phyloP scores from a whole-genome alignment of 2,888 invertebrate species.

The Brachylomia viminalis region DNA sequence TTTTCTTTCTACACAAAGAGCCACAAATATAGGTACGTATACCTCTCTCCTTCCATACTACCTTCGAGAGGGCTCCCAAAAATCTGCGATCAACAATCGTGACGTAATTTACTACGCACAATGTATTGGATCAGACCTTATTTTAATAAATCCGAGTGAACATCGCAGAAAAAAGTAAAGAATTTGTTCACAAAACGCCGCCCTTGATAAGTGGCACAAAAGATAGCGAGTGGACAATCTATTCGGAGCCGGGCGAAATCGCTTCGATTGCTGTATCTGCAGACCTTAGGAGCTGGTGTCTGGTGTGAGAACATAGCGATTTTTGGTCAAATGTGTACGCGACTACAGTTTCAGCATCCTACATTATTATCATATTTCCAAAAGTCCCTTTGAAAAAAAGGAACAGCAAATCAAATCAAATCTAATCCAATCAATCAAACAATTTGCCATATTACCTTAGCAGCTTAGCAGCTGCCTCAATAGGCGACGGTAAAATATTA shows the following conservation, averaged over 20 bases:
- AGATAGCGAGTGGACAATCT: conserved; percentile 75
- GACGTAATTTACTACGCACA: conserved; percentile 64
- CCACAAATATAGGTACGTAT: not conserved
- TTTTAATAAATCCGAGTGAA: conserved; percentile 73
- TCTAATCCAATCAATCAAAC: too few species aligned
- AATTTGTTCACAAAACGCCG: conserved; percentile 72
- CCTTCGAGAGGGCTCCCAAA: conserved; percentile 34
- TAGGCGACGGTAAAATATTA: not conserved
- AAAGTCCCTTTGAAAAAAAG: not conserved
- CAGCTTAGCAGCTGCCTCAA: not conserved
- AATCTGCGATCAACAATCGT: conserved; percentile 62
- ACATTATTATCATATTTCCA: not conserved
- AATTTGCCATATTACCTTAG: too few species aligned
- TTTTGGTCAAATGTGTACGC: too few species aligned
- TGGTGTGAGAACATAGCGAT: conserved; percentile 12
- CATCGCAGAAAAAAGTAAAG: conserved; percentile 70
- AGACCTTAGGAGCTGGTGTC: conserved; percentile 59
- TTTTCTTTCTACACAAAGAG: not conserved
- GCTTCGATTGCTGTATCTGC: conserved; percentile 74
- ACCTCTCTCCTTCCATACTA: not conserved
- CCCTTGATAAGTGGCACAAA: conserved; percentile 73
- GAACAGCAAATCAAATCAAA: not conserved
- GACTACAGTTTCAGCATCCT: too few species aligned
- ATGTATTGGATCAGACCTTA: conserved; percentile 69
- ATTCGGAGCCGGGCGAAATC: conserved; percentile 71